Conservation (phyloP, 2,888 invertebrate genomes). For the Glyphotaelius pellucidus region DNA sequence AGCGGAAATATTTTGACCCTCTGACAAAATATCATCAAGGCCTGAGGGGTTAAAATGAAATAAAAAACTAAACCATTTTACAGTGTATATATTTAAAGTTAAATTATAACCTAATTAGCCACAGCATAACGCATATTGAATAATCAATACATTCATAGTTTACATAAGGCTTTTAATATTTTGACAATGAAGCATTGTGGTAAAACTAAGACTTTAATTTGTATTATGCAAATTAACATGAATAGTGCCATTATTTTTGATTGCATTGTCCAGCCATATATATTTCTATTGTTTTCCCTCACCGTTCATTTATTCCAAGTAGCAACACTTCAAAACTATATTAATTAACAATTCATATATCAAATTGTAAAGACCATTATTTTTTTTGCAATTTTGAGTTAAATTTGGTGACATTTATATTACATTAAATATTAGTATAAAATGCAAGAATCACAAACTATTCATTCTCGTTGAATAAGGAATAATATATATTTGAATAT, state of each 20-base stretch:
- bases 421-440: slow-evolving; percentile 42
- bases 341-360: slow-evolving; percentile 12
- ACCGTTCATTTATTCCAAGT: neutral
- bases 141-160: slow-evolving; percentile 61
- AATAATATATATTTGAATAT: slow-evolving; percentile 46
- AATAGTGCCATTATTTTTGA: slow-evolving; percentile 36
- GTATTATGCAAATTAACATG: slow-evolving; percentile 51
- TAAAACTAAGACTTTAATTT: slow-evolving; percentile 34
- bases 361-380: neutral
- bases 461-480: slow-evolving; percentile 17
- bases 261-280: slow-evolving; percentile 30
- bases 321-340: slow-evolving; percentile 9
- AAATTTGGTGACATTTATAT: slow-evolving; percentile 24
- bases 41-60: too few relatives aligned
- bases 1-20: too few relatives aligned
- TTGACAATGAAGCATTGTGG: slow-evolving; percentile 55
- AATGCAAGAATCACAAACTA: slow-evolving; percentile 48
- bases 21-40: too few relatives aligned
- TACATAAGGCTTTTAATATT: slow-evolving; percentile 59
- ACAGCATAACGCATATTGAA: slow-evolving; percentile 65
- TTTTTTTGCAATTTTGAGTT: slow-evolving; percentile 25
- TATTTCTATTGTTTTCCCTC: slow-evolving; percentile 2
- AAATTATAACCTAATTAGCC: slow-evolving; percentile 66
- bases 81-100: slow-evolving; percentile 64
- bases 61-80: slow-evolving; percentile 40